Conservation (phyloP, 2,888 invertebrate species). For the Notodonta ziczac region DNA sequence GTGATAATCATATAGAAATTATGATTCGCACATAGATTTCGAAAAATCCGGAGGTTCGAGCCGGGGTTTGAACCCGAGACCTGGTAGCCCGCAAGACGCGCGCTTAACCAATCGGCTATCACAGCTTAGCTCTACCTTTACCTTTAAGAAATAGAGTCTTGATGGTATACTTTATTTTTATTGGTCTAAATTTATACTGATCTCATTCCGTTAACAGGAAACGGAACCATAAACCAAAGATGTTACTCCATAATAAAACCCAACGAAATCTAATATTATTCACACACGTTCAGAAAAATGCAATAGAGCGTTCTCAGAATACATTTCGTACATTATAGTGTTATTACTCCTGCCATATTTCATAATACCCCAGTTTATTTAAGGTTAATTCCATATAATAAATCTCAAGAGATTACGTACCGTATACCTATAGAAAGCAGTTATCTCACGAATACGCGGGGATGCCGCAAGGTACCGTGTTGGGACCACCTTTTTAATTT, state of each 20-base stretch:
- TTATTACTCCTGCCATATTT: slow-evolving; percentile 23
- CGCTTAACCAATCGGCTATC: too few relatives aligned
- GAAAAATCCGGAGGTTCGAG: too few relatives aligned
- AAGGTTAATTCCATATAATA: slow-evolving; percentile 37
- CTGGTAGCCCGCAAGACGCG: too few relatives aligned
- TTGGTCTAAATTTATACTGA: background rate
- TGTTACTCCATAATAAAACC: slow-evolving; percentile 3
- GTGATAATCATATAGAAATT: too few relatives aligned
- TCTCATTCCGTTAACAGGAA: background rate
- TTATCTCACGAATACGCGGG: slow-evolving; percentile 27
- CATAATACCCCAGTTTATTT: slow-evolving; percentile 29
- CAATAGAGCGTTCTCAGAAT: background rate
- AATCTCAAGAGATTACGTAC: slow-evolving; percentile 32
- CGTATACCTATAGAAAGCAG: slow-evolving; percentile 23
- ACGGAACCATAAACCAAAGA: background rate
- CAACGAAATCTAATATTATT: background rate
- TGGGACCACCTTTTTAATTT: slow-evolving; percentile 27
- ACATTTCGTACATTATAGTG: slow-evolving; percentile 15
- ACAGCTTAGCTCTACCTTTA: too few relatives aligned
- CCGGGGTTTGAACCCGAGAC: too few relatives aligned
- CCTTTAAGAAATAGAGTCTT: too few relatives aligned
- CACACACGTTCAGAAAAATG: background rate
- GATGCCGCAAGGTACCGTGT: slow-evolving; percentile 33
- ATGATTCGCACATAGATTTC: too few relatives aligned
- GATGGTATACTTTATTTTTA: too few relatives aligned